Evolutionary conservation across 2,113 vertebrate species (phyloP).

Genomic region (Tapirus terrestris): DNA sequence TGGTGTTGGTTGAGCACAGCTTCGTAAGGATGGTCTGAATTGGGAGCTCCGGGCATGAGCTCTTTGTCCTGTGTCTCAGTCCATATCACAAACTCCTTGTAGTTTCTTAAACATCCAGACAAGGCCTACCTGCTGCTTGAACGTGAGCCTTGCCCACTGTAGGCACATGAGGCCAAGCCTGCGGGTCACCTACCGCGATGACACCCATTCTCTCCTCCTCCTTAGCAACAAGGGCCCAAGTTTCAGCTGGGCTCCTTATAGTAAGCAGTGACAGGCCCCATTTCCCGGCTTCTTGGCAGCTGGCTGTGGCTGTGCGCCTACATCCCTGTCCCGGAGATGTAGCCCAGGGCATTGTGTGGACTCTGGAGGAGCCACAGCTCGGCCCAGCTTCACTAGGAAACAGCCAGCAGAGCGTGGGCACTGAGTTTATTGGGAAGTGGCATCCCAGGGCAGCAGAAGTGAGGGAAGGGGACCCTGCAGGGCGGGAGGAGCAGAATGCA

Average conservation of each 20-base stretch:
- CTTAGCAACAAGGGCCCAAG: not conserved
- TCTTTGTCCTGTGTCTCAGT: rapidly evolving
- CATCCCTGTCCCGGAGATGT: too few relatives aligned
- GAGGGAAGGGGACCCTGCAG: not conserved
- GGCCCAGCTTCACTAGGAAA: not conserved
- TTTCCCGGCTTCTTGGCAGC: not conserved
- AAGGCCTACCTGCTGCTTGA: not conserved
- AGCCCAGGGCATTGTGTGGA: too few relatives aligned
- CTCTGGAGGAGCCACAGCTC: not conserved
- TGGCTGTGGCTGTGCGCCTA: rapidly evolving
- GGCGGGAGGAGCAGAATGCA: not conserved
- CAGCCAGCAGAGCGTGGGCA: too few relatives aligned
- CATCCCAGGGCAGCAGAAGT: not conserved
- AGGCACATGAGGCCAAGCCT: not conserved
- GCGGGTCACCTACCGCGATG: rapidly evolving
- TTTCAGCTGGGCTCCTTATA: not conserved
- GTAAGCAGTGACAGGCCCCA: not conserved
- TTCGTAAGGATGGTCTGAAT: not conserved
- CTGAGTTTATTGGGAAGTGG: not conserved
- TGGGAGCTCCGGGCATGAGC: rapidly evolving
- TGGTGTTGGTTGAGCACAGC: not conserved
- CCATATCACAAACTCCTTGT: rapidly evolving
- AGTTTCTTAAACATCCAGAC: not conserved
- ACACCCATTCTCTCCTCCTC: not conserved
- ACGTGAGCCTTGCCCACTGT: rapidly evolving